Evolutionary conservation across 2,888 invertebrate genomes (phyloP).

Genomic region (Mamestra brassicae): DNA sequence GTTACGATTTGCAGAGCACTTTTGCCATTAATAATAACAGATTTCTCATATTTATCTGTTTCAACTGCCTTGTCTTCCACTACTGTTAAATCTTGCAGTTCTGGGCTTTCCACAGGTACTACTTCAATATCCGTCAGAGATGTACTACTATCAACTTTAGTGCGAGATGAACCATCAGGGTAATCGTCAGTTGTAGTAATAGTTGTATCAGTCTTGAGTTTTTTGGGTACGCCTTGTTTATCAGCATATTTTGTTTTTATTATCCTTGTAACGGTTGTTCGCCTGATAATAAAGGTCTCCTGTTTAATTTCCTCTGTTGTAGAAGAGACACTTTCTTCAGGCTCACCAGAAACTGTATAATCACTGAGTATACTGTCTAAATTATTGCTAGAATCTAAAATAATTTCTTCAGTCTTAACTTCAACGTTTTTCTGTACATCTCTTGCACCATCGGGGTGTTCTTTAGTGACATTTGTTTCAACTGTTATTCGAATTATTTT

Average conservation of each 20-base stretch:
- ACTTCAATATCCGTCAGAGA: conserved; percentile 80
- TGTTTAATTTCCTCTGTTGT: conserved; percentile 81
- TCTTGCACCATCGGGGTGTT: conserved; percentile 85
- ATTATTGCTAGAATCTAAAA: conserved; percentile 77
- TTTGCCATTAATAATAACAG: conserved; percentile 78
- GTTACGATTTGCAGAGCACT: conserved; percentile 82
- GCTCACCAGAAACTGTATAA: conserved; percentile 74
- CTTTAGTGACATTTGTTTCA: conserved; percentile 85
- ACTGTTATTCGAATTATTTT: conserved; percentile 86
- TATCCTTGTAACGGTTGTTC: conserved; percentile 80
- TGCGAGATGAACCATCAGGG: conserved; percentile 86
- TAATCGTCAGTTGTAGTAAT: conserved; percentile 85
- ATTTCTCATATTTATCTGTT: conserved; percentile 79
- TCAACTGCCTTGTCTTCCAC: conserved; percentile 80
- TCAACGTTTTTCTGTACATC: conserved; percentile 86
- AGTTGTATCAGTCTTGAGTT: conserved; percentile 83
- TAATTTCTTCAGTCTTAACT: conserved; percentile 83
- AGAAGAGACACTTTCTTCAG: conserved; percentile 82
- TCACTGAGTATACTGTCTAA: conserved; percentile 80
- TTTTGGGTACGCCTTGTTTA: conserved; percentile 74
- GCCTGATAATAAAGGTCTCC: conserved; percentile 76
- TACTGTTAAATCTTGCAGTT: conserved; percentile 77
- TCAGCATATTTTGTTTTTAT: conserved; percentile 83
- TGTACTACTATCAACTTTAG: conserved; percentile 84
- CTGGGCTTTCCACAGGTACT: conserved; percentile 73